phyloP scores from a whole-genome alignment of 2,888 invertebrate genomes.

The Caenorhabditis wallacei region DNA sequence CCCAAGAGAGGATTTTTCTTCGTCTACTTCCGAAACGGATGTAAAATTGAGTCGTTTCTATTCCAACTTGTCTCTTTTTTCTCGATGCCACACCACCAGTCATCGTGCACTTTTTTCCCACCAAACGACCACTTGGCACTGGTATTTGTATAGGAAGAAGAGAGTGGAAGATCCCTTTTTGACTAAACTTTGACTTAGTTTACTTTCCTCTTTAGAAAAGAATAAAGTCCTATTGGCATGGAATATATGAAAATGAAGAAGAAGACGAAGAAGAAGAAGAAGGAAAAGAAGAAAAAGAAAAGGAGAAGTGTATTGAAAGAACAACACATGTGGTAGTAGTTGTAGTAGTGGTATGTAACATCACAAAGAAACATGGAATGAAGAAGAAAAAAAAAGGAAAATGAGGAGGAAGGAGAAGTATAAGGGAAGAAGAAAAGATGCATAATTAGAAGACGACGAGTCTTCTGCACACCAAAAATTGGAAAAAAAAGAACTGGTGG shows the following conservation, averaged over 20 bases:
- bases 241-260: conserved; percentile 14
- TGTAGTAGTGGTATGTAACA: conserved; percentile 1
- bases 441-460: conserved; percentile 63
- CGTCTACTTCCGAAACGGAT: conserved; percentile 37
- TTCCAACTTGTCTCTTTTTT: conserved; percentile 35
- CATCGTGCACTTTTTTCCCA: conserved; percentile 53
- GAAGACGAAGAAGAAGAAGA: conserved; percentile 24
- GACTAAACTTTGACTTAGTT: conserved; percentile 54
- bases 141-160: conserved; percentile 42
- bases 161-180: conserved; percentile 16
- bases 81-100: neutral
- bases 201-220: conserved; percentile 32
- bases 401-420: conserved; percentile 25
- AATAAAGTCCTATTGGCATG: conserved; percentile 15
- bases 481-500: conserved; percentile 10
- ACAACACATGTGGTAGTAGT: conserved; percentile 38
- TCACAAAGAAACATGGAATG: conserved; percentile 61
- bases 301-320: conserved; percentile 43
- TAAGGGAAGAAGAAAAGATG: conserved; percentile 43
- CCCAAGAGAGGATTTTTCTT: conserved; percentile 27
- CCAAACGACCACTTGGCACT: conserved; percentile 57
- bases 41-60: conserved; percentile 34
- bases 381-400: conserved; percentile 31
- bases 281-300: conserved; percentile 12
- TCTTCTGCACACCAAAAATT: conserved; percentile 42